Conservation (phyloP, 2,113 vertebrate species). For the Nematolebias whitei region DNA sequence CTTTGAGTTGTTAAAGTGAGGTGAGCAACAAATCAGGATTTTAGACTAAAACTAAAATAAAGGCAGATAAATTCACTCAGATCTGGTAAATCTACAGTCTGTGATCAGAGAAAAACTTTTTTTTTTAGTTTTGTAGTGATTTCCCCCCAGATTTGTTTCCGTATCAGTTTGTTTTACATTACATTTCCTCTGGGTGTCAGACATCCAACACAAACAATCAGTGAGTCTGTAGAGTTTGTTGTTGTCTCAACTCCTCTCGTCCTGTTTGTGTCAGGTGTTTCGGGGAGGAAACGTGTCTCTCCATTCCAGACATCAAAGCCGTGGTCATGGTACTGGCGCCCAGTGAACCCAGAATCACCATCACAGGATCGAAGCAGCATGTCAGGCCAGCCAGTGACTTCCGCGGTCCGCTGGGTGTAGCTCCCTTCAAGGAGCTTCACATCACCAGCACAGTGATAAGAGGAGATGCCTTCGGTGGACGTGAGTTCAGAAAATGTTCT, state of each 20-base stretch:
- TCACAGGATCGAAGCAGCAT: constrained; percentile 87
- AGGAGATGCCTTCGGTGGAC: constrained; percentile 76
- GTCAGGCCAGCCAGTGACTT: constrained; percentile 87
- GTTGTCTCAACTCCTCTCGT: background rate
- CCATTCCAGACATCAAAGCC: constrained; percentile 88
- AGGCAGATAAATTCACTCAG: constrained; percentile 18
- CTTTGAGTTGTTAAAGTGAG: constrained; percentile 32
- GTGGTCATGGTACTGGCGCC: constrained; percentile 92
- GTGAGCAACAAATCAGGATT: constrained; percentile 31
- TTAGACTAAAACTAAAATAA: constrained; percentile 33
- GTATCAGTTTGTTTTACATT: no score
- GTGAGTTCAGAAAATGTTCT: constrained; percentile 52
- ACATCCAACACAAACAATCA: constrained; percentile 1
- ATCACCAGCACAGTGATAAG: constrained; percentile 81
- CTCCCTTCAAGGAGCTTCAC: constrained; percentile 86
- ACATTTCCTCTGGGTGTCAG: no score
- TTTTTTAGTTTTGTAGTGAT: no score
- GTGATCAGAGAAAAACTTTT: background rate
- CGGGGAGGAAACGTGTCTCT: constrained; percentile 93
- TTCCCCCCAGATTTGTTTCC: no score
- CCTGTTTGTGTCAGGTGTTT: constrained; percentile 85
- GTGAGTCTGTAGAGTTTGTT: background rate
- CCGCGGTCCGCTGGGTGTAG: constrained; percentile 82
- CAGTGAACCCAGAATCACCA: constrained; percentile 92
- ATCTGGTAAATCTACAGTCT: constrained; percentile 16